Evolutionary conservation across 2,797 vertebrate genomes (phyloP), one percentile per base, ranked within the genome.

Genomic region (Valencia hispanica): DNA sequence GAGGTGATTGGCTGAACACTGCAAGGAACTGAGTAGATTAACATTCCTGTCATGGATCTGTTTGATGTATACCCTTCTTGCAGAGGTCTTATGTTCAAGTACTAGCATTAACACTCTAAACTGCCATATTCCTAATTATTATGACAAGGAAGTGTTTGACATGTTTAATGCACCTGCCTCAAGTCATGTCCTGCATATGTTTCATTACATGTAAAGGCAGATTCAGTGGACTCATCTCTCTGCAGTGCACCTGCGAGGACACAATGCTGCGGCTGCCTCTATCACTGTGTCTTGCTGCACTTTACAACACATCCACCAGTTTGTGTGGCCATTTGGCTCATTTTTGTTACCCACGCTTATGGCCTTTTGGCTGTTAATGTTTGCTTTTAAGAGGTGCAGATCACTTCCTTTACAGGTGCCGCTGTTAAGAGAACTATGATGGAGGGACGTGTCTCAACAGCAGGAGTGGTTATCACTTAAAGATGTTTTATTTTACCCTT

Each of bases 41-140:
- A 95, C 91, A 95, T 95, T 94, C 94, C 91, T 93, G 86, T 89
- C 91, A 91, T 92, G 85, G 90, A 91, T 91, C 88, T 87, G 91
- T 94, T 92, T 91, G 84, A 93, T 84, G 87, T 90, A 81, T 83
- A 82, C 82, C 82, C 77, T 86, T 70, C 88, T 76, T 85, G 76
- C 87, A 86, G 15, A 77, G 57, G 59, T 79, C 77, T 83, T 55
- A 70, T 82, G 78, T 80, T 79, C 87, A 85, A 59, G 79, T n/a
- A 80, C 79, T 90, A 82, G 83, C 73, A 72, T 72, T 79, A 83
- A 86, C 76, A 75, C 72, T 68, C 85, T 77, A 45, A 43, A 71
- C 72, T 70, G 85, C 78, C 76, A 73, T 68, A 68, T 47, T 79
- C 75, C 66, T 75, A 71, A 61, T 84, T 83, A 82, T 86, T 83